These are phyloP conservation scores for Chaetogeoica ovagalla DNA, from an alignment of 2,888 invertebrate genomes.

Conservation along the genomic window DNA sequence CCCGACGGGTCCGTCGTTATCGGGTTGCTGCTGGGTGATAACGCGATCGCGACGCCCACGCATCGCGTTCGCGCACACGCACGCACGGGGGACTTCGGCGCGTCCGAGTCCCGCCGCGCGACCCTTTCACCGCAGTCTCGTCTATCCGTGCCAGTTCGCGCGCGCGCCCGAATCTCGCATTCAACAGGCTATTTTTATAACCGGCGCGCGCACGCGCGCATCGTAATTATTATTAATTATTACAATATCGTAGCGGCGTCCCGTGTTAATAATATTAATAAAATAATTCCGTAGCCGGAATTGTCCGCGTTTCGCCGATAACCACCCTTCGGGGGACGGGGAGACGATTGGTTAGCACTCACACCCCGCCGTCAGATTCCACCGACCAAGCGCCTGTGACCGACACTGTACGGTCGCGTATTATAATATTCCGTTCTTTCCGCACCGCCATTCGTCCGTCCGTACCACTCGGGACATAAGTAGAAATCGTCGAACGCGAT, in stretches of 20 bases:
- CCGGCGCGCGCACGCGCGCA: slow-evolving; percentile 8
- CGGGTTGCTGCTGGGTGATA: neutral
- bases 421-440: too few species aligned
- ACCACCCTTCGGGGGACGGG: neutral
- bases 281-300: neutral
- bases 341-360: neutral
- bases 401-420: too few species aligned
- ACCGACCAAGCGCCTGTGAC: too few species aligned
- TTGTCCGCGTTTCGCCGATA: neutral
- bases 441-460: too few species aligned
- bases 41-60: neutral
- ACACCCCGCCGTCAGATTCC: too few species aligned
- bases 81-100: neutral
- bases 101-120: too few species aligned
- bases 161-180: neutral
- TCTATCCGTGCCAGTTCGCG: neutral
- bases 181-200: slow-evolving; percentile 52
- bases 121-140: neutral
- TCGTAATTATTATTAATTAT: neutral
- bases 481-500: too few species aligned
- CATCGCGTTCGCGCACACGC: slow-evolving; percentile 5
- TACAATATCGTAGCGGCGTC: too few species aligned
- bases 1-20: slow-evolving; percentile 17
- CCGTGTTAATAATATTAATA: too few species aligned
- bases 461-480: too few species aligned